phyloP scores from a whole-genome alignment of 1,140 invertebrate genomes.

The Meloidogyne exigua region DNA sequence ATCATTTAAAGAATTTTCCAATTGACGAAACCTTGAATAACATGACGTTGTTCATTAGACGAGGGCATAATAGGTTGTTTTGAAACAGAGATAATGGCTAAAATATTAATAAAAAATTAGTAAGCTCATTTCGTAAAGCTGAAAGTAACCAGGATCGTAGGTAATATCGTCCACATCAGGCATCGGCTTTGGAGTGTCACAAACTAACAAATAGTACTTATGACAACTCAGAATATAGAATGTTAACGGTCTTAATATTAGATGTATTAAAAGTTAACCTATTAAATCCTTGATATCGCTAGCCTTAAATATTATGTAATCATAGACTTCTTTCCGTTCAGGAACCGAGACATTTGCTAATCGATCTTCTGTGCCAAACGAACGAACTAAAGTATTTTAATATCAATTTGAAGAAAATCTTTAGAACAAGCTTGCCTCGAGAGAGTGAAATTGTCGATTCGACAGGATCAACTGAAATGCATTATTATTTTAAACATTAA shows the following conservation, averaged over 20 bases:
- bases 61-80: neutral
- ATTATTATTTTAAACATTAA: too few relatives aligned
- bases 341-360: slow-evolving; percentile 86
- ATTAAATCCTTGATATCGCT: slow-evolving; percentile 97
- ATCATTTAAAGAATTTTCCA: too few relatives aligned
- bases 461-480: slow-evolving; percentile 79
- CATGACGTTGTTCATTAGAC: neutral
- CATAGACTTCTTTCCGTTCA: slow-evolving; percentile 93
- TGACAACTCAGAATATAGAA: neutral
- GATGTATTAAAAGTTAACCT: slow-evolving; percentile 9
- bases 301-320: slow-evolving; percentile 89
- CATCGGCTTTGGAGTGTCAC: slow-evolving; percentile 20
- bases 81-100: slow-evolving; percentile 33
- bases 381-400: slow-evolving; percentile 75
- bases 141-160: slow-evolving; percentile 17
- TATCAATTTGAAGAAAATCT: neutral
- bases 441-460: slow-evolving; percentile 97
- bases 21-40: neutral
- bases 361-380: slow-evolving; percentile 95
- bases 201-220: slow-evolving; percentile 17
- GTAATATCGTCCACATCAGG: slow-evolving; percentile 19
- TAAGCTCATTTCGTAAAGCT: too few relatives aligned
- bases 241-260: neutral
- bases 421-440: slow-evolving; percentile 73
- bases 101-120: neutral